A percentile compares a stretch with the other conserved stretches of the same genome.
phyloP scores from a whole-genome alignment of 2,888 invertebrate species.

The Pandemis corylana region DNA sequence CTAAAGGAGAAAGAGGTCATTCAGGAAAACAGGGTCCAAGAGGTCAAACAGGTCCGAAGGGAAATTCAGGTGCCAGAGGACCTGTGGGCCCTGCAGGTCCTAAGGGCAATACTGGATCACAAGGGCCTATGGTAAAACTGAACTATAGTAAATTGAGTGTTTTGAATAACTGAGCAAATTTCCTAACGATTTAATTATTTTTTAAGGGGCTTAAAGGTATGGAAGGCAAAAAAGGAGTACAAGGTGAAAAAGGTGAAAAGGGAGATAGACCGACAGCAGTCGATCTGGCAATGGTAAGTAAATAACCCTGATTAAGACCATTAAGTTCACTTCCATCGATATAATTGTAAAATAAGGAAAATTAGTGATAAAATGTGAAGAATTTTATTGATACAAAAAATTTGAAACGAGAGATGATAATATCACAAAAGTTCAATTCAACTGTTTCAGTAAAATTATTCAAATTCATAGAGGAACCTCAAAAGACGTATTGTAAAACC shows the following conservation, averaged over 20 bases:
- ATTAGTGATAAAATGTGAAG: too few relatives aligned
- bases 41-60: conserved; percentile 74
- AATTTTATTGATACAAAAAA: too few relatives aligned
- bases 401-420: too few relatives aligned
- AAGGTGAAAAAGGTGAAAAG: conserved; percentile 65
- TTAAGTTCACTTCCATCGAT: not conserved
- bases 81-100: conserved; percentile 66
- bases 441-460: too few relatives aligned
- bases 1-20: conserved; percentile 40
- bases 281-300: conserved; percentile 58
- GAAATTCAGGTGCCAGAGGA: conserved; percentile 83
- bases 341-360: too few relatives aligned
- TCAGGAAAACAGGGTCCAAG: conserved; percentile 35
- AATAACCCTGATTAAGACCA: not conserved
- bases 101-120: conserved; percentile 68
- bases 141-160: too few relatives aligned
- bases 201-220: conserved; percentile 75
- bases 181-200: conserved; percentile 57
- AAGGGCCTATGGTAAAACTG: conserved; percentile 66
- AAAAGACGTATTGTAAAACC: too few relatives aligned
- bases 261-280: conserved; percentile 60
- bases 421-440: too few relatives aligned
- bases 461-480: too few relatives aligned
- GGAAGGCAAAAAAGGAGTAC: conserved; percentile 47
- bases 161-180: not conserved